Conservation (phyloP, 2,113 vertebrate species). For the Eptesicus fuscus region DNA sequence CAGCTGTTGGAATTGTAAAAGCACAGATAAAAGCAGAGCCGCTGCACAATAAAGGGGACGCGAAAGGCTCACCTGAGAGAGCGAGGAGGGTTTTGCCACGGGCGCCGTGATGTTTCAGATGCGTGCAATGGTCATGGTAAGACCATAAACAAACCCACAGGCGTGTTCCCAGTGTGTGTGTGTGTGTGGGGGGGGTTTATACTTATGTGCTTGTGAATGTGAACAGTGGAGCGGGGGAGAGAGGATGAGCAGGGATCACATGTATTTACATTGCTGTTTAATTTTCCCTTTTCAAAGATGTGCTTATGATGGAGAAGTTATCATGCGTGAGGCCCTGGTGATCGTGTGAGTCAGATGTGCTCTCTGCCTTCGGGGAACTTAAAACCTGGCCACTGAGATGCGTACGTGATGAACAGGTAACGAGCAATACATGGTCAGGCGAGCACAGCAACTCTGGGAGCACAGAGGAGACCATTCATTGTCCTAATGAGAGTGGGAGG, state of each 20-base stretch:
- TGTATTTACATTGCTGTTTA: neutral
- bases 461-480: neutral
- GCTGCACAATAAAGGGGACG: neutral
- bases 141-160: neutral
- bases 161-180: neutral
- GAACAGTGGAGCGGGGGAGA: neutral
- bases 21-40: constrained; percentile 55
- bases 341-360: neutral
- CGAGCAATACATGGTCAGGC: neutral
- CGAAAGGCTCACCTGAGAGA: constrained; percentile 20
- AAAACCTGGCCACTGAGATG: neutral
- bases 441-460: neutral
- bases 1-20: constrained; percentile 69
- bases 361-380: neutral
- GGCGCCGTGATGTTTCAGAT: neutral
- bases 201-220: neutral
- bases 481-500: neutral
- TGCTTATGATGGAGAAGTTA: neutral
- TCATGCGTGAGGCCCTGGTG: neutral
- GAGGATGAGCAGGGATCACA: neutral
- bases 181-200: neutral
- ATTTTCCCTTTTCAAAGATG: neutral
- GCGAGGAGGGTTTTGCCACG: constrained; percentile 9
- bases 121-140: neutral
- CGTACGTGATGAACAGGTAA: neutral